Evolutionary conservation across 2,888 invertebrate species (phyloP).

Genomic region (Thysanoteuthis rhombus): DNA sequence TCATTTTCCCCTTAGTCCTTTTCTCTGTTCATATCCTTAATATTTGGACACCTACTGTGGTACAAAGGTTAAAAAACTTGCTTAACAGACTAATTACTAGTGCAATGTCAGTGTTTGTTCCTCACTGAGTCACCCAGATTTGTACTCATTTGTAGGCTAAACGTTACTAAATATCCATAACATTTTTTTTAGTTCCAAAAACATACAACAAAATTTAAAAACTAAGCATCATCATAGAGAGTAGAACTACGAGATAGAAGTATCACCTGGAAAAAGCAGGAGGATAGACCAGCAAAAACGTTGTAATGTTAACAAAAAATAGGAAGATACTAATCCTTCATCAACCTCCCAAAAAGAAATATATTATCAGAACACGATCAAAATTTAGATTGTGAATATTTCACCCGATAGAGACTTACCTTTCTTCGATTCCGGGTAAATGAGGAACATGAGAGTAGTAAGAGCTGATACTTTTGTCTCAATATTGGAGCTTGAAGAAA

Average conservation of each 20-base stretch:
- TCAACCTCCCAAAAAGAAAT: background rate
- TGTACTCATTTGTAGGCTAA: background rate
- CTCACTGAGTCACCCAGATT: background rate
- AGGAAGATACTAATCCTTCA: background rate
- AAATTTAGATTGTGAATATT: background rate
- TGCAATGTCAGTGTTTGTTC: background rate
- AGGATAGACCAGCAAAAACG: background rate
- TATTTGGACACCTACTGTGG: too few relatives aligned
- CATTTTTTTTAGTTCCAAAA: background rate
- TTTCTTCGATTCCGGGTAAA: background rate
- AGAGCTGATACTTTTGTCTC: background rate
- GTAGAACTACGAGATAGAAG: background rate
- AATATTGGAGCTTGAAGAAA: background rate
- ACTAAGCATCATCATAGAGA: too few relatives aligned
- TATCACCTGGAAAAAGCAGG: background rate
- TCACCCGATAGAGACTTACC: background rate
- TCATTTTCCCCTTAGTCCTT: too few relatives aligned
- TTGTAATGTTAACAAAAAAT: too few relatives aligned
- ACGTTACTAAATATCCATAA: background rate
- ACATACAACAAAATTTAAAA: background rate
- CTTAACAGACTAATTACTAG: too few relatives aligned
- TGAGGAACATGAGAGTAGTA: constrained; percentile 13
- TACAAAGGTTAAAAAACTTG: background rate
- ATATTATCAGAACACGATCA: background rate
- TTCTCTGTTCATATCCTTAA: too few relatives aligned